Conservation (phyloP, 2,888 invertebrate genomes). For the Drosophila anomalata region DNA sequence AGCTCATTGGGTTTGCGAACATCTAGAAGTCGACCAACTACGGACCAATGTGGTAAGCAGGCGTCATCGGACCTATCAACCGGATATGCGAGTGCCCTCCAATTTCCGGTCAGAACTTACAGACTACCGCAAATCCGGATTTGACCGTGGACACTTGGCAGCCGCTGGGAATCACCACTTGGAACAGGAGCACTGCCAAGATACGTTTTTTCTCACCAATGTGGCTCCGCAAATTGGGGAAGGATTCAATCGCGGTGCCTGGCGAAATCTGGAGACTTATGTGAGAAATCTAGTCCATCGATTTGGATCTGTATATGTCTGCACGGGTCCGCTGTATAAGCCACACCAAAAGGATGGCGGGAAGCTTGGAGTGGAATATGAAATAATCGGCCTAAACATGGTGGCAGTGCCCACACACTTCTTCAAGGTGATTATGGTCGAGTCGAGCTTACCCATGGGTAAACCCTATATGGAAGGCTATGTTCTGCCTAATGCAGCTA, state of each 20-base stretch:
- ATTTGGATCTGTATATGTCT: constrained; percentile 92
- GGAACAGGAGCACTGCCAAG: constrained; percentile 90
- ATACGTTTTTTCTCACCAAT: constrained; percentile 96
- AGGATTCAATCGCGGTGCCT: constrained; percentile 95
- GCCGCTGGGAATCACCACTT: constrained; percentile 96
- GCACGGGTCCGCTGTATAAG: constrained; percentile 94
- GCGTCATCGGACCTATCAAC: constrained; percentile 90
- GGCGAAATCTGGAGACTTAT: constrained; percentile 94
- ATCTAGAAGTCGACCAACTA: constrained; percentile 90
- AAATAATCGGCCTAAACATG: constrained; percentile 95
- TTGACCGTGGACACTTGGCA: constrained; percentile 97
- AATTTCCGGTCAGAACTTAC: constrained; percentile 91
- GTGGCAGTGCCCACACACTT: constrained; percentile 99
- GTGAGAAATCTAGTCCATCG: constrained; percentile 89
- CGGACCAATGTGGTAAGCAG: constrained; percentile 88
- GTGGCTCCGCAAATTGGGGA: constrained; percentile 97
- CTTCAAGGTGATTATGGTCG: constrained; percentile 95
- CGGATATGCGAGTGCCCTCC: constrained; percentile 92
- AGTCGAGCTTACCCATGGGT: constrained; percentile 86
- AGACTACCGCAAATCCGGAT: constrained; percentile 95
- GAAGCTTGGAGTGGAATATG: constrained; percentile 94
- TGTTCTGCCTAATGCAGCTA: constrained; percentile 94
- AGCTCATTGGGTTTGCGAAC: constrained; percentile 98
- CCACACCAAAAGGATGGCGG: constrained; percentile 89
- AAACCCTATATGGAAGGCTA: constrained; percentile 94